These are phyloP conservation scores for Noctua janthe DNA, from an alignment of 2,888 invertebrate species.

Conservation along the genomic window DNA sequence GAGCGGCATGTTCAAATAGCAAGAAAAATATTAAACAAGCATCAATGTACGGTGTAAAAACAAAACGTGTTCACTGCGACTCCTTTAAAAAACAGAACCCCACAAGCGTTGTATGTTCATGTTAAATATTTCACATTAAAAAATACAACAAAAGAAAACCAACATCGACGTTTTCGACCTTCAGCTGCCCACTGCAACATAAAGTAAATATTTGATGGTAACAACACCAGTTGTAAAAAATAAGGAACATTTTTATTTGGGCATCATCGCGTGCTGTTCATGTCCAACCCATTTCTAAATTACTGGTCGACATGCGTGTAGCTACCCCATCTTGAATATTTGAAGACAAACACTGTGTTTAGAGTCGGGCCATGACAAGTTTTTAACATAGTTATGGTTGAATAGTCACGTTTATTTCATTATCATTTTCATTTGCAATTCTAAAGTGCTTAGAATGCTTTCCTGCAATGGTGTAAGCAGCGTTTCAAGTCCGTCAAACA, in stretches of 20 bases:
- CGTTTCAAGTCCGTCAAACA: not conserved
- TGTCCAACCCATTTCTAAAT: constrained; percentile 83
- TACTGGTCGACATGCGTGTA: constrained; percentile 82
- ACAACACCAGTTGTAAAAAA: constrained; percentile 62
- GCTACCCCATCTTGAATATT: constrained; percentile 83
- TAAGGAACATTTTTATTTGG: constrained; percentile 71
- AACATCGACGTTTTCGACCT: constrained; percentile 55
- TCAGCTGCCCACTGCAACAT: constrained; percentile 53
- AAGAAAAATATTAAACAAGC: constrained; percentile 24
- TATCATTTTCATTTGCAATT: not conserved
- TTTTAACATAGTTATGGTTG: constrained; percentile 50
- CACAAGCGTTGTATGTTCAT: constrained; percentile 27
- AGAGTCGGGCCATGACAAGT: constrained; percentile 70
- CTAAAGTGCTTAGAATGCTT: not conserved
- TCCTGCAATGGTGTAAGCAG: not conserved
- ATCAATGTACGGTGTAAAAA: constrained; percentile 27
- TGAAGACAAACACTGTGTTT: constrained; percentile 78
- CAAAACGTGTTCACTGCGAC: constrained; percentile 18
- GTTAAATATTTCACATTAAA: constrained; percentile 48
- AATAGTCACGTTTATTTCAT: constrained; percentile 26
- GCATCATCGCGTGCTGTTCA: constrained; percentile 82
- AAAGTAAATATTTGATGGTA: constrained; percentile 62
- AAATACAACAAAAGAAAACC: constrained; percentile 51
- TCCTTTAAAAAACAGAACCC: constrained; percentile 38
- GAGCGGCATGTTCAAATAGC: constrained; percentile 5